A percentile compares a stretch with the other conserved stretches of the same genome.
These are phyloP conservation scores for Brachyalestes nurse DNA, from an alignment of 2,797 vertebrate genomes.

Conservation along the genomic window DNA sequence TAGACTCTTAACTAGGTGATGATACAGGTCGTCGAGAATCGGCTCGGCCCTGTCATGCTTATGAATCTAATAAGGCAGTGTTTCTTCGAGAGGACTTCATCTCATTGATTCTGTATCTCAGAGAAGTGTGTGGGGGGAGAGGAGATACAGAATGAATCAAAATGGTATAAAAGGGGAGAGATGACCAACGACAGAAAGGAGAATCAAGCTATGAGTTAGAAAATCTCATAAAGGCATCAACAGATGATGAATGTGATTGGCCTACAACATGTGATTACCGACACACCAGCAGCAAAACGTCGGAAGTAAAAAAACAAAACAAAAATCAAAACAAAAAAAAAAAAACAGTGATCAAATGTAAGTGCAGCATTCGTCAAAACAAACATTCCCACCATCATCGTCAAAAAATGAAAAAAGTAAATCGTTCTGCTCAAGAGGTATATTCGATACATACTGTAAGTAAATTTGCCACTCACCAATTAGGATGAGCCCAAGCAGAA, in stretches of 20 bases:
- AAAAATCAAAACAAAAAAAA: constrained; percentile 34
- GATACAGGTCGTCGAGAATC: constrained; percentile 43
- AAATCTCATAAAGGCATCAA: constrained; percentile 38
- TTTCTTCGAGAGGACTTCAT: constrained; percentile 54
- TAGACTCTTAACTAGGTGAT: constrained; percentile 44
- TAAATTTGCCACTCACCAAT: constrained; percentile 34
- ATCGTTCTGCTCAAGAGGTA: constrained; percentile 56
- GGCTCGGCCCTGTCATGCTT: constrained; percentile 54
- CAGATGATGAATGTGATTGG: constrained; percentile 5
- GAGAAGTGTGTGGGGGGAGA: neutral
- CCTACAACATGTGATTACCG: constrained; percentile 2
- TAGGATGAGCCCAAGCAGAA: neutral
- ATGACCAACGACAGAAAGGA: neutral
- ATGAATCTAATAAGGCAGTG: constrained; percentile 68
- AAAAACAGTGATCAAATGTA: constrained; percentile 70
- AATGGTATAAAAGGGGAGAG: neutral
- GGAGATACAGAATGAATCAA: constrained; percentile 17
- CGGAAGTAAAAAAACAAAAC: constrained; percentile 24
- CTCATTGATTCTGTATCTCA: constrained; percentile 39
- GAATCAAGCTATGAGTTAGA: constrained; percentile 15
- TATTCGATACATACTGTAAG: constrained; percentile 50
- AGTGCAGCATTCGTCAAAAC: constrained; percentile 72
- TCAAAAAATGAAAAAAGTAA: neutral
- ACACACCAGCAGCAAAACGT: constrained; percentile 47
- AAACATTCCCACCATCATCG: constrained; percentile 51